These are phyloP conservation scores for Himalopsyche tibetana DNA, from an alignment of 2,888 invertebrate species.

Conservation along the genomic window DNA sequence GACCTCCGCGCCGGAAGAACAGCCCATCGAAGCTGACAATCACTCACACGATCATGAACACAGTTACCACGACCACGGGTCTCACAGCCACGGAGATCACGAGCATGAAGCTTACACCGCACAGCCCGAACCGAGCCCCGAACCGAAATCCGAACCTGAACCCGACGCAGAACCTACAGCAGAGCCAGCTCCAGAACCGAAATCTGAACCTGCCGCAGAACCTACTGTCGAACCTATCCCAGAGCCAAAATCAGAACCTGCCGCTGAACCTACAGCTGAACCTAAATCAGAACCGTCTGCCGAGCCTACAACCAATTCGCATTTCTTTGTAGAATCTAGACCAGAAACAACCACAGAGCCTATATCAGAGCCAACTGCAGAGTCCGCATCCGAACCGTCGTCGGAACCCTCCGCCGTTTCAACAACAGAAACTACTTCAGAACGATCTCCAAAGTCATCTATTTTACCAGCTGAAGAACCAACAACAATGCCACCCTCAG, in stretches of 20 bases:
- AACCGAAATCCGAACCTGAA: slow-evolving; percentile 67
- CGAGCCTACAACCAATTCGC: slow-evolving; percentile 64
- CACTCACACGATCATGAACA: slow-evolving; percentile 70
- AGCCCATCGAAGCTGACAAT: slow-evolving; percentile 69
- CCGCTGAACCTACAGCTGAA: slow-evolving; percentile 66
- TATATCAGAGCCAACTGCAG: slow-evolving; percentile 58
- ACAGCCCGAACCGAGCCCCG: slow-evolving; percentile 66
- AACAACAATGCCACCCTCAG: slow-evolving; percentile 41
- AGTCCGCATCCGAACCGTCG: slow-evolving; percentile 65
- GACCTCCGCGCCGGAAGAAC: slow-evolving; percentile 62
- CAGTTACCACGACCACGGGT: slow-evolving; percentile 65
- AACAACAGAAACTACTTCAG: slow-evolving; percentile 66
- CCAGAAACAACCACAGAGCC: slow-evolving; percentile 25
- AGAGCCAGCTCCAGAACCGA: slow-evolving; percentile 68
- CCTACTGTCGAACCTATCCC: slow-evolving; percentile 67
- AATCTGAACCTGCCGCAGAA: slow-evolving; percentile 66
- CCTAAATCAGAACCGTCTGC: slow-evolving; percentile 66
- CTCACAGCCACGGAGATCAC: slow-evolving; percentile 52
- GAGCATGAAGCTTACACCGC: slow-evolving; percentile 63
- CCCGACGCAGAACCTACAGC: slow-evolving; percentile 67
- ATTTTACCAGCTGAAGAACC: slow-evolving; percentile 68
- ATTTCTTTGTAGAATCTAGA: background rate
- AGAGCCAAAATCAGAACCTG: slow-evolving; percentile 69
- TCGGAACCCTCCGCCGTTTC: slow-evolving; percentile 68
- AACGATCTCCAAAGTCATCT: slow-evolving; percentile 67